A percentile compares a stretch with the other conserved stretches of the same genome.
phyloP scores from a whole-genome alignment of 2,113 vertebrate genomes.

The Pontoporia blainvillei region DNA sequence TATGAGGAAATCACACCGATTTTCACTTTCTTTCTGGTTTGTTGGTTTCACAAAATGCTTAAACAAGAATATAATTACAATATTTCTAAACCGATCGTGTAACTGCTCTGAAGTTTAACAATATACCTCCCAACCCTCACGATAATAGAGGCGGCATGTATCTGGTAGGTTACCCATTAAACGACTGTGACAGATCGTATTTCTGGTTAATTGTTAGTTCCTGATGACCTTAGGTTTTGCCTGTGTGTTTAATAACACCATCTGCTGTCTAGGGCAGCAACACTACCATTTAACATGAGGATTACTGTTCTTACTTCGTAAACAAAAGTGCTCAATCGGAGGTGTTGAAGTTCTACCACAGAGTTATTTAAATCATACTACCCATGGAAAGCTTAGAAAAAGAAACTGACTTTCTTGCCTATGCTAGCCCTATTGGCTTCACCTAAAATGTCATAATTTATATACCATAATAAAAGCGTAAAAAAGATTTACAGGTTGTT shows the following conservation, averaged over 20 bases:
- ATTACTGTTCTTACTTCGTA: conserved; percentile 71
- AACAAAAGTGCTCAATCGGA: conserved; percentile 65
- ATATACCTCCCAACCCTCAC: conserved; percentile 40
- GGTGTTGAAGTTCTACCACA: conserved; percentile 54
- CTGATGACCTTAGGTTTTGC: conserved; percentile 78
- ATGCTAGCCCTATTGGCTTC: not conserved
- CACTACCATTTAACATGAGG: conserved; percentile 67
- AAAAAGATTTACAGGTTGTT: conserved; percentile 32
- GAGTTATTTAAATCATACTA: conserved; percentile 61
- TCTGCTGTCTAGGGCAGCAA: conserved; percentile 70
- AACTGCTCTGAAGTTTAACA: conserved; percentile 28
- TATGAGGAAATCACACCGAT: conserved; percentile 30
- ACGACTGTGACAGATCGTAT: conserved; percentile 60
- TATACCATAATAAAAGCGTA: not conserved
- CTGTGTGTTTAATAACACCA: conserved; percentile 78
- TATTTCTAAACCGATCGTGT: conserved; percentile 57
- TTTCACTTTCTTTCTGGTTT: conserved; percentile 40
- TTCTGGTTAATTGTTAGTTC: conserved; percentile 77
- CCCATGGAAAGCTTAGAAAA: conserved; percentile 45
- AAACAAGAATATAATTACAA: conserved; percentile 59
- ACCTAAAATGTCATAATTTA: conserved; percentile 37
- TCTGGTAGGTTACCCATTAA: conserved; percentile 72
- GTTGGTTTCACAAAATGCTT: conserved; percentile 49
- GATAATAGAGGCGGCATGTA: conserved; percentile 50
- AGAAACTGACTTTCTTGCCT: conserved; percentile 17